Base-by-base conservation (phyloP, 1,140 invertebrate species). In the Leptinotarsa texana region DNA sequence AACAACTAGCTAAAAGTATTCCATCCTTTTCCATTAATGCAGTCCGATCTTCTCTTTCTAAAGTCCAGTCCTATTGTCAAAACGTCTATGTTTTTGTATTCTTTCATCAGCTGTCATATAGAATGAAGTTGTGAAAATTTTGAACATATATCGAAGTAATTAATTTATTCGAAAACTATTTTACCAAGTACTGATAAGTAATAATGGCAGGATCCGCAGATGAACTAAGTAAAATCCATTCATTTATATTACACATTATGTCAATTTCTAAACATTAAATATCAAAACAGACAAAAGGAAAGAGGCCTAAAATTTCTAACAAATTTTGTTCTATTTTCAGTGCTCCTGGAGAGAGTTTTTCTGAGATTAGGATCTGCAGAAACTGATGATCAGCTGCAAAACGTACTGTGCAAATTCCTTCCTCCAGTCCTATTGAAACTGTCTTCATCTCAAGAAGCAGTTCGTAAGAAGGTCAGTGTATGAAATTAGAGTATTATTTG, bases 401-500 rank as follows among this genome's bases (percentile, higher is more conserved):
- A 89, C 80, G 91, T 92, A 66, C 88, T 98, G 24, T 91, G 88
- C 57, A 95, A 95, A 83, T 97, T 97, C 86, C 84, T 98, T 63
- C 90, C 94, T 47, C 95, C 96, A n/a, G 93, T 97, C 70, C 88
- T 98, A 71, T 86, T 97, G 1, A 97, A 97, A 86, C 87, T 98
- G 21, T 93, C 94, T 63, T 96, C 95, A 57, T 89, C 91, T 18
- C 90, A 96, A 85, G 95, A 96, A 86, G 90, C 91, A 79, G 95
- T 97, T 15, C 87, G 93, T 62, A 93, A 93, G 82, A 95, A 95
- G 90, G 93, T 91, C 82, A 21, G 24, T 66, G 78, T 51, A 3
- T 21, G 22, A 15, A 66, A 24, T 17, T 6, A 66, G 13, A 5
- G 13, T 22, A 18, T 18, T 18, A 65, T 65, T 22, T 15, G 21